Evolutionary conservation across 2,113 vertebrate species (phyloP), one percentile per base, ranked within the genome.

Genomic region (Sylvietta virens): DNA sequence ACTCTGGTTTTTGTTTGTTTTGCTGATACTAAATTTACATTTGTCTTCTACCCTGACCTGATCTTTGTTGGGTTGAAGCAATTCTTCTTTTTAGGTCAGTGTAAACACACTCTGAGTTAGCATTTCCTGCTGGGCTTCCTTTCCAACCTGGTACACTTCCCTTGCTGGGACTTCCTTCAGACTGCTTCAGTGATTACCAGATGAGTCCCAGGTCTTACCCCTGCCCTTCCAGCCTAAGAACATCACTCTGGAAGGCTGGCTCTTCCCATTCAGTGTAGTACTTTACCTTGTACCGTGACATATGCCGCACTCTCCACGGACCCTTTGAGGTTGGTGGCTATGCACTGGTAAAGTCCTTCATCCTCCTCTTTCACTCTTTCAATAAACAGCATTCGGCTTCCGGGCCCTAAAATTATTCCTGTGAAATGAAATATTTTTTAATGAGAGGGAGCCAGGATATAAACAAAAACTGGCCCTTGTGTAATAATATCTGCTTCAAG

Each of bases 321-420:
- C 10, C 99, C 99, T 96, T 98, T 99, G 82, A 98, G 94, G 97
- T 99, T 99, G 97, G 98, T 98, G 71, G 98, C 99, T 96, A 97
- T 97, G 88, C 99, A 99, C 20, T 96, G 98, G 86, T 99, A 99
- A 83, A 98, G 95, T 45, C 99, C 99, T 97, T 99, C 98, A 72
- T 99, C 99, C 85, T 99, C 98, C 78, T 97, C 97, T 80, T 98
- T 98, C 79, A 99, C 98, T 93, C 99, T 98, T 95, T 99, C 98
- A 91, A 99, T 99, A 96, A 99, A 98, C 92, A 99, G 98, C 13
- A 97, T 98, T 83, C 98, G 98, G 84, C 98, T 98, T 97, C 98
- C 98, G 1, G 98, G 97, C 57, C 98, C 98, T 92, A 99, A 97
- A 94, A 98, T 98, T 84, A 99, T 98, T 94, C 99, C 99, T 99